Evolutionary conservation across 2,113 vertebrate species (phyloP).

Genomic region (Ciconia stormi): DNA sequence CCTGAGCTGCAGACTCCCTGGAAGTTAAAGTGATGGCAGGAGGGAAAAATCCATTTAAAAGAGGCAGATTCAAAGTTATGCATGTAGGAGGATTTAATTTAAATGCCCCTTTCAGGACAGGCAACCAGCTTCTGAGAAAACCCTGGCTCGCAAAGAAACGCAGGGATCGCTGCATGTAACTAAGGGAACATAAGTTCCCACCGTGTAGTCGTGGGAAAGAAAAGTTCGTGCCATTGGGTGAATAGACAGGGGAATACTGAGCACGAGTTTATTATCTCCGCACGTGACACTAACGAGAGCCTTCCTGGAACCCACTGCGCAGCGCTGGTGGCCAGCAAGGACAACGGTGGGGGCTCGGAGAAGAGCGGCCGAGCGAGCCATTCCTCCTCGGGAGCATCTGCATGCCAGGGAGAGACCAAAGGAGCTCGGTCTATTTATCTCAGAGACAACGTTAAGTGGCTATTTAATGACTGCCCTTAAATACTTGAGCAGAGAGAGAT

Average conservation of each 20-base stretch:
- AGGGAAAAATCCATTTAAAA: background rate
- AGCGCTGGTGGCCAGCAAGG: background rate
- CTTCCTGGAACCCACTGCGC: background rate
- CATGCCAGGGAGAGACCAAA: background rate
- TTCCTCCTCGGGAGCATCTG: background rate
- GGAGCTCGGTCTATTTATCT: background rate
- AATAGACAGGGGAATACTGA: constrained; percentile 58
- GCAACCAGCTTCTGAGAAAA: background rate
- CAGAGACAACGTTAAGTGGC: background rate
- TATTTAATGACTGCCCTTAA: constrained; percentile 50
- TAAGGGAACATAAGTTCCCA: background rate
- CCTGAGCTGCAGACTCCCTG: background rate
- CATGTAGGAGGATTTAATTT: background rate
- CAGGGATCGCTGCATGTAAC: background rate
- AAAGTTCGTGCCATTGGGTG: background rate
- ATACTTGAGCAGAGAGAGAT: background rate
- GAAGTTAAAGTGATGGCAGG: background rate
- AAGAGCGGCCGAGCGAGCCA: background rate
- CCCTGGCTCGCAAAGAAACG: background rate
- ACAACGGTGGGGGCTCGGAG: background rate
- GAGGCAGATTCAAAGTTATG: background rate
- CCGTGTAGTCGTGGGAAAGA: constrained; percentile 20
- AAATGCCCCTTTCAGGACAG: background rate
- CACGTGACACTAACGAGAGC: background rate
- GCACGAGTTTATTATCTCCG: background rate